Evolutionary conservation across 2,113 vertebrate genomes (phyloP).

Genomic region (Xiphophorus maculatus): DNA sequence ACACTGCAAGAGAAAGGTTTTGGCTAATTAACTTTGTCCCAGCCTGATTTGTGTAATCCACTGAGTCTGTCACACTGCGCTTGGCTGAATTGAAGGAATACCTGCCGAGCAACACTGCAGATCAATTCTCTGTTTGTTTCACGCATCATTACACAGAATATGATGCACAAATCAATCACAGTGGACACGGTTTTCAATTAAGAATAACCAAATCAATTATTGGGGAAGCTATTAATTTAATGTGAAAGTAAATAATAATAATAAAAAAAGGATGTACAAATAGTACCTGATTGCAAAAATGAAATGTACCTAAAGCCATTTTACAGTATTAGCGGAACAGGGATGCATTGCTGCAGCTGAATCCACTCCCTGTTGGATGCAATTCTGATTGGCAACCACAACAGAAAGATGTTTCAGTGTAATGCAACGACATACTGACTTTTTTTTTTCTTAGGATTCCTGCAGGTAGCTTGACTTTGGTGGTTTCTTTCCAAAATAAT

Average conservation of each 20-base stretch:
- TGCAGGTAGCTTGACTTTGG: conserved; percentile 9
- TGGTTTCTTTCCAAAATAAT: neutral
- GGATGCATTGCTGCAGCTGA: conserved; percentile 64
- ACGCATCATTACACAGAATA: conserved; percentile 55
- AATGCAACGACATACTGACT: conserved; percentile 30
- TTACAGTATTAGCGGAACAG: conserved; percentile 26
- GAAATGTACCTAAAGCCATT: conserved; percentile 29
- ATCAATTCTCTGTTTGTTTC: conserved; percentile 60
- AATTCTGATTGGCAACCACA: conserved; percentile 54
- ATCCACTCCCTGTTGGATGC: conserved; percentile 48
- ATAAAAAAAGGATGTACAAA: conserved; percentile 1
- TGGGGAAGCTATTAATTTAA: neutral
- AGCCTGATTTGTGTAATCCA: conserved; percentile 17
- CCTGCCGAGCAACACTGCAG: conserved; percentile 32
- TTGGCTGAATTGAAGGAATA: conserved; percentile 28
- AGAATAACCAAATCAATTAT: conserved; percentile 41
- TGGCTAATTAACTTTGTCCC: neutral
- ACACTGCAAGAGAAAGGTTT: neutral
- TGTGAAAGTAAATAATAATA: neutral
- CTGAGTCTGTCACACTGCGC: neutral
- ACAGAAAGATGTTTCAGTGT: conserved; percentile 22
- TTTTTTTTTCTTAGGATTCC: neutral
- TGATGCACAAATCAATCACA: conserved; percentile 46
- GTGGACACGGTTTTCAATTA: conserved; percentile 40
- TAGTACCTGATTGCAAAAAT: conserved; percentile 11